Percentiles rank a stretch among this genome's conserved stretches.
Conservation (phyloP, 2,113 vertebrate genomes). For the Otus sunia region DNA sequence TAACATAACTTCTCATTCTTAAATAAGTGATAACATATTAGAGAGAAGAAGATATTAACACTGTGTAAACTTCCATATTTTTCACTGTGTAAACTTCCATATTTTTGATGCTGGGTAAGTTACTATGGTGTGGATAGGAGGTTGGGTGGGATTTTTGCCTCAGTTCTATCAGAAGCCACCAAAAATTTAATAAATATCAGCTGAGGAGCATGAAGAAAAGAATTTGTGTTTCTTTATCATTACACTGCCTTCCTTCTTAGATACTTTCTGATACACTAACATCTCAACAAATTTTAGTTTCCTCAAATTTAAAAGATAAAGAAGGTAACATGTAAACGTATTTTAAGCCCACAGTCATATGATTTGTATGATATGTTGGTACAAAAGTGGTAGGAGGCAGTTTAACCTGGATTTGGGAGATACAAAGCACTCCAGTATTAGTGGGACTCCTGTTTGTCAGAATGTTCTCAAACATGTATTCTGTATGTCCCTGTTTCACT, state of each 20-base stretch:
- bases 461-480: neutral
- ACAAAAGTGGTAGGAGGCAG: neutral
- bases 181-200: neutral
- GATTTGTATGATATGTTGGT: neutral
- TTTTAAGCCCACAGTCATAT: neutral
- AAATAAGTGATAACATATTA: neutral
- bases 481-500: neutral
- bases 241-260: neutral
- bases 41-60: neutral
- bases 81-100: neutral
- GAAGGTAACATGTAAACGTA: neutral
- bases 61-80: neutral
- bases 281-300: neutral
- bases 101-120: neutral
- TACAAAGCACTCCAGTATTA: neutral
- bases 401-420: neutral
- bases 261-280: neutral
- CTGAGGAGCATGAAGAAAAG: neutral
- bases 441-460: neutral
- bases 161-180: neutral
- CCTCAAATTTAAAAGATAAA: neutral
- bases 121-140: neutral
- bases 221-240: neutral
- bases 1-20: neutral
- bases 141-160: neutral